Evolutionary conservation across 92 coral and sea anemone species (phyloP), one percentile per base, ranked within the genome.

Genomic region (Heteractis magnifica): DNA sequence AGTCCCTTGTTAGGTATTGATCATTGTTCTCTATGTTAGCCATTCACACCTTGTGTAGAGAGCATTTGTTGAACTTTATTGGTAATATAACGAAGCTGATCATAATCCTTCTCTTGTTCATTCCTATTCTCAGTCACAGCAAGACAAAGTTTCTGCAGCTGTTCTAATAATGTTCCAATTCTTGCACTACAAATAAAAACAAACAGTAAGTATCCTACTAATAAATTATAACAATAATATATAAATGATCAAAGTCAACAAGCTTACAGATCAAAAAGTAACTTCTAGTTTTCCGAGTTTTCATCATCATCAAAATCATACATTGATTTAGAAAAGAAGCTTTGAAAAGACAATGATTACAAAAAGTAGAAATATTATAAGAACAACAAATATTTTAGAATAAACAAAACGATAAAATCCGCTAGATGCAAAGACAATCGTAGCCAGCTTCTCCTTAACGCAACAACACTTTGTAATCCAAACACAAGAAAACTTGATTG

Each of bases 11-110:
- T 5, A 59, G n/a, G 15, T 59, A 59, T 59, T 58, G 26, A 1
- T 26, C 26, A 59, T 59, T 34, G 44, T 34, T 34, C 0, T 34
- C 44, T 34, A 34, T 34, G 44, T 34, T 34, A 0, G 44, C 44
- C 44, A 58, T 58, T 58, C 84, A 16, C 60, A 97, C 99, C 99
- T 92, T 92, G 99, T 7, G 97, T 92, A 14, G 94, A 92, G 75
- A 97, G 84, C 72, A 97, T 93, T 73, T 97, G 99, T 77, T 92
- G 95, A 75, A 97, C 86, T 87, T 97, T 97, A 85, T 92, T 93
- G 12, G 99, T 94, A 49, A 94, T 90, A 80, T 97, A 94, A 81
- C 99, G 98, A 19, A 94, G 88, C 78, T 97, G 99, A 51, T 97
- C 99, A 79, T 90, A 59, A 86, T 97, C 99, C 73, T 93, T 93